Base-by-base conservation (phyloP, 2,797 vertebrate genomes). In the Smutsia temminckii region DNA sequence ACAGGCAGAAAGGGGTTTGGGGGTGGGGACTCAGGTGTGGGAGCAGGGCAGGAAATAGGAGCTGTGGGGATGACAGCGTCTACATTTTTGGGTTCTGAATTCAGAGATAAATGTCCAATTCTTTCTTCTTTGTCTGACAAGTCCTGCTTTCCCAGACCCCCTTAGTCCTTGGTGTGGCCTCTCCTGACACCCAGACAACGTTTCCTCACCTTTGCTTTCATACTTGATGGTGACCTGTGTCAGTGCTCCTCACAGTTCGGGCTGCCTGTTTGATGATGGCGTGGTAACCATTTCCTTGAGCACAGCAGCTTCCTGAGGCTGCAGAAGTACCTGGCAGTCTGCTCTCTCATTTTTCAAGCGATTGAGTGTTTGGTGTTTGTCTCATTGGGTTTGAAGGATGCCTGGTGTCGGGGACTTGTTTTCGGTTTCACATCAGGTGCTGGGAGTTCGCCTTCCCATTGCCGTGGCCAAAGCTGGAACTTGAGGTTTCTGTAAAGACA, bases 131-230 rank as follows among this genome's bases (percentile, higher is more conserved):
- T 88, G 57, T 49, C 55, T 40, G 21, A 37, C 42, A 11, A n/a
- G 37, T 11, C 83, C 34, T 53, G 23, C 23, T n/a, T 64, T 90
- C 16, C 83, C 25, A 53, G 6, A 25, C 25, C 46, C 55, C 23
- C 12, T 32, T 68, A 16, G 87, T 80, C 74, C 53, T 91, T 66
- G 64, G 64, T 11, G 0, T 85, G 21, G 29, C 63, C 79, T 61
- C 84, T 71, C 27, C 75, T 72, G 64, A 78, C 85, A 63, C 66
- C 59, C 13, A 69, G 91, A 59, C 42, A 57, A 0, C 85, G 51
- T 93, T 95, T 95, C 72, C 57, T 77, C 86, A 85, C 18, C 11
- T 34, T 89, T 93, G 92, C 96, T 96, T 93, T 83, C 74, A 34
- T 57, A 59, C 80, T 75, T 42, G 87, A 63, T 29, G 0, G 49